A percentile compares a stretch with the other conserved stretches of the same genome.
Evolutionary conservation across 2,113 vertebrate species (phyloP).

Genomic region (Columba janthina): DNA sequence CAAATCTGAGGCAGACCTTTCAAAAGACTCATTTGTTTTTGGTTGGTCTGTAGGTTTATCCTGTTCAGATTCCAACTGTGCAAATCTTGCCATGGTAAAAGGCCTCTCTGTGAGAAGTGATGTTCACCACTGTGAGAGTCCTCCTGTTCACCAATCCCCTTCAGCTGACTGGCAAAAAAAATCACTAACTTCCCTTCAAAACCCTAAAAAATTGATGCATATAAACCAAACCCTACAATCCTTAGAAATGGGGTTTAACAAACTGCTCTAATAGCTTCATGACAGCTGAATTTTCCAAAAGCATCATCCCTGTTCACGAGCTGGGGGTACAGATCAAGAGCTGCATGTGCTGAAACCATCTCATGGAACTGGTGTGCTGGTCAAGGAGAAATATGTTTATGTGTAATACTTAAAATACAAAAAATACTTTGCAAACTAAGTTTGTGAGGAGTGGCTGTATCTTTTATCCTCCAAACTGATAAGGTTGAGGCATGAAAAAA

Average conservation of each 20-base stretch:
- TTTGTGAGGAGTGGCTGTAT: accelerated
- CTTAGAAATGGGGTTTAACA: not conserved
- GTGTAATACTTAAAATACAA: not conserved
- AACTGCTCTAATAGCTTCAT: not conserved
- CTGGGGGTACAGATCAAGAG: not conserved
- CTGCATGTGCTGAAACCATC: not conserved
- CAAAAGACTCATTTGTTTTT: conserved; percentile 18
- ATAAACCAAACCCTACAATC: not conserved
- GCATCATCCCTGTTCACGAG: not conserved
- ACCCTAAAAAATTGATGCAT: not conserved
- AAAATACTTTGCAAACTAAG: not conserved
- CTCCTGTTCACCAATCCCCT: not conserved
- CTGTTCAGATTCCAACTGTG: conserved; percentile 15
- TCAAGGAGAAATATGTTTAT: not conserved
- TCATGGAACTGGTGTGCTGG: not conserved
- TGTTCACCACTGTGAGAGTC: not conserved
- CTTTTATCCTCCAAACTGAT: not conserved
- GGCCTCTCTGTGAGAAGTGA: not conserved
- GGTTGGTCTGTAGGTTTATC: conserved; percentile 6
- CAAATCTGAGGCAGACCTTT: not conserved
- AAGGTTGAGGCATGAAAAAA: not conserved
- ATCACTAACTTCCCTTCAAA: not conserved
- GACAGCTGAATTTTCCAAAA: not conserved
- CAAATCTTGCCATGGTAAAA: not conserved
- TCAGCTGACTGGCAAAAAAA: not conserved